Evolutionary conservation across 1,140 invertebrate species (phyloP), one percentile per base, ranked within the genome.

Genomic region (Drusus annulatus): DNA sequence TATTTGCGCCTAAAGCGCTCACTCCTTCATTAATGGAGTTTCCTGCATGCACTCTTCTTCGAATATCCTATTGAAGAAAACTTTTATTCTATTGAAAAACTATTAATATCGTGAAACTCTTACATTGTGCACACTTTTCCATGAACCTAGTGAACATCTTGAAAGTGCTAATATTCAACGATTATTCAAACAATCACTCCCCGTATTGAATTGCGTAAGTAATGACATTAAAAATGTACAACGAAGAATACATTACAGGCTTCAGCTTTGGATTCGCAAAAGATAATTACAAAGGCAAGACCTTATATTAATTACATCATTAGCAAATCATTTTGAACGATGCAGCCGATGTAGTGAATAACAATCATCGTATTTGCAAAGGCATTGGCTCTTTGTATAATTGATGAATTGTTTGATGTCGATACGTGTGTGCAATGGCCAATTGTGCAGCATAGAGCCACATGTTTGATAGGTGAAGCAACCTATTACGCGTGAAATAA

Each of bases 241-340:
- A 1, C 10, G n/a, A 56, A 56, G 19, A 56, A 56, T 56, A 56
- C 19, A 17, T 45, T 45, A 45, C 8, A 45, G 0, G 36, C 7
- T 45, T 13, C 36, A 13, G 36, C 7, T 45, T 45, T 13, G 36
- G 36, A 45, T 45, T 45, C 13, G 13, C 36, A 45, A 45, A 45
- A 45, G 36, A 45, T 45, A 21, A 56, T 56, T 56, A 56, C 19
- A 56, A n/a, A 17, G 19, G 7, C 54, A 56, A n/a, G 19, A 56
- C 8, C 17, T 60, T 23, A 23, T 60, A 60, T 58, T n/a, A 8
- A 58, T 58, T 23, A 60, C 56, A 17, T 60, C 56, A 60, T 60
- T 60, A 60, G 56, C 23, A 17, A 60, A 60, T 23, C 23, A 60
- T 17, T 21, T 8, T 60, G 17, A 60, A 60, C 23, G 19, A 2